These are phyloP conservation scores for Polia nebulosa DNA, from an alignment of 2,888 invertebrate species.

Conservation along the genomic window DNA sequence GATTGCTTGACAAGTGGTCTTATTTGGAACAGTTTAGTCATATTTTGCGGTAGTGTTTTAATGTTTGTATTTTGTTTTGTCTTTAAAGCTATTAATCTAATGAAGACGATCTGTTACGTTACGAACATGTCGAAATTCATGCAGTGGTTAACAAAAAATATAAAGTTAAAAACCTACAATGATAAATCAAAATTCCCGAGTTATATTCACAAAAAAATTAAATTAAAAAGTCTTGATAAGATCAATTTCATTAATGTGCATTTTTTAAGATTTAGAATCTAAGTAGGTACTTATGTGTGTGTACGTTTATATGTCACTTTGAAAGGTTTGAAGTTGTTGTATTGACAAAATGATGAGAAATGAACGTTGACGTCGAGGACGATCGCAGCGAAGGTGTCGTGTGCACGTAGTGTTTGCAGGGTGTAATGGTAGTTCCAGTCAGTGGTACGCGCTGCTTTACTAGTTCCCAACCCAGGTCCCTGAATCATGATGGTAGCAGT, in stretches of 20 bases:
- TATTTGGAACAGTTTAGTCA: too few species aligned
- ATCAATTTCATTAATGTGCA: neutral
- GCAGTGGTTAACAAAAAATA: slow-evolving; percentile 6
- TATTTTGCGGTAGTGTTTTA: too few species aligned
- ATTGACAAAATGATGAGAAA: neutral
- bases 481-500: too few species aligned
- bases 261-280: neutral
- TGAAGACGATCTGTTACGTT: neutral
- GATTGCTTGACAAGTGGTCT: too few species aligned
- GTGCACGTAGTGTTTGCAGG: too few species aligned
- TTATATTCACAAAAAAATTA: neutral
- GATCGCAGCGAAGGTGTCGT: neutral
- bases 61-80: neutral
- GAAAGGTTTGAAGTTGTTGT: neutral
- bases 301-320: neutral
- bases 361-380: neutral
- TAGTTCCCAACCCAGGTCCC: too few species aligned
- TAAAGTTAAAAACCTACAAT: neutral
- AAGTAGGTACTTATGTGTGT: too few species aligned
- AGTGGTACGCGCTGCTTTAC: too few species aligned
- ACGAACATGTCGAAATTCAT: neutral
- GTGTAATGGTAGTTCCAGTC: too few species aligned
- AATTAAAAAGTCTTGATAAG: neutral
- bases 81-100: neutral
- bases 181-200: neutral